phyloP scores from a whole-genome alignment of 35 echinoderm and acorn worm species.

The Stichopus chloronotus region DNA sequence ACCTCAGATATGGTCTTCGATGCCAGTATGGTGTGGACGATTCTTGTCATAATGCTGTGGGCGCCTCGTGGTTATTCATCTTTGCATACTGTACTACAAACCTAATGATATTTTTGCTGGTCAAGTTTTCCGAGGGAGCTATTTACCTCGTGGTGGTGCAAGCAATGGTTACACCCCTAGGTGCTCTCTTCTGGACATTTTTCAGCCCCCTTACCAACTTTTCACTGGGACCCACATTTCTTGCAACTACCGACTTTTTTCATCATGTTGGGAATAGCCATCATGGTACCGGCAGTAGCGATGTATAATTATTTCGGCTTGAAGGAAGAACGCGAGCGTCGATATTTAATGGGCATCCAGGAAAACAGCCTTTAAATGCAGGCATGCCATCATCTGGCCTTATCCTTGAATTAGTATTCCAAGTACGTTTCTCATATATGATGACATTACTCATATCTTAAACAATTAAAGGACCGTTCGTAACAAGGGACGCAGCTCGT shows the following conservation, averaged over 20 bases:
- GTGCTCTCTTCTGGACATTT: constrained; percentile 88
- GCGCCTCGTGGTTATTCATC: constrained; percentile 73
- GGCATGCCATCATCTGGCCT: too few relatives aligned
- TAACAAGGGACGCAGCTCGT: too few relatives aligned
- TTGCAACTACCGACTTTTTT: constrained; percentile 81
- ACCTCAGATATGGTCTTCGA: constrained; percentile 68
- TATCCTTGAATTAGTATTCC: too few relatives aligned
- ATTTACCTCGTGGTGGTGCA: constrained; percentile 93
- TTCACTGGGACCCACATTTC: constrained; percentile 65
- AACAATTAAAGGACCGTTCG: too few relatives aligned
- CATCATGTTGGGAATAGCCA: constrained; percentile 73
- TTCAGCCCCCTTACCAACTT: constrained; percentile 58
- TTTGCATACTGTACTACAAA: constrained; percentile 78
- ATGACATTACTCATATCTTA: too few relatives aligned
- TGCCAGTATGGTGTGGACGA: constrained; percentile 82
- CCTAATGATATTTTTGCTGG: constrained; percentile 88
- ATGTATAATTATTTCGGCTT: constrained; percentile 93
- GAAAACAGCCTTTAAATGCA: too few relatives aligned
- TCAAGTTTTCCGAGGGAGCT: constrained; percentile 92
- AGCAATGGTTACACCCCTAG: constrained; percentile 81
- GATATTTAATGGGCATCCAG: neutral
- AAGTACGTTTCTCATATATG: too few relatives aligned
- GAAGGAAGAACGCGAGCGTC: constrained; percentile 45
- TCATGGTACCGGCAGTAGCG: constrained; percentile 91
- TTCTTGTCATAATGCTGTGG: constrained; percentile 66